Percentiles rank a stretch among this genome's conserved stretches.
Evolutionary conservation across 30 jellyfish, hydroid and myxozoan species (phyloP).

Genomic region (Nemopilema nomurai): DNA sequence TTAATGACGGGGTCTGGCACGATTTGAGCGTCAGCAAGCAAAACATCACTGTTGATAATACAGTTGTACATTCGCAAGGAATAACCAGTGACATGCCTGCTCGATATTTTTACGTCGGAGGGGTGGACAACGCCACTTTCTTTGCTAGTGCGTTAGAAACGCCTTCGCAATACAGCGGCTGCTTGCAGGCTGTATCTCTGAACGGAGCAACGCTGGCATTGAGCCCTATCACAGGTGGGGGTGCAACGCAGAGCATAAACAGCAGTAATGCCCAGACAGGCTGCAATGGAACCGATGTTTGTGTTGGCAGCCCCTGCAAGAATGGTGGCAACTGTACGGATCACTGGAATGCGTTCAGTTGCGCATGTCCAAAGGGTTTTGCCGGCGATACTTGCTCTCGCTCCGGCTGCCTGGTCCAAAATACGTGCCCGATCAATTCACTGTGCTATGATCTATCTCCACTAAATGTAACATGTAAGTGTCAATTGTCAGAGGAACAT

Average conservation of each 20-base stretch:
- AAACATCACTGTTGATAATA: constrained; percentile 22
- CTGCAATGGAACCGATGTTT: constrained; percentile 63
- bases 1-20: constrained; percentile 67
- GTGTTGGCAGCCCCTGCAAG: constrained; percentile 62
- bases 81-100: constrained; percentile 11
- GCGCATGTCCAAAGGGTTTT: constrained; percentile 68
- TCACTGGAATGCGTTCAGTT: constrained; percentile 64
- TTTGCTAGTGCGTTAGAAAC: constrained; percentile 17
- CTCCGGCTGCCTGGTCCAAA: constrained; percentile 51
- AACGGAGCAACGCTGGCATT: constrained; percentile 27
- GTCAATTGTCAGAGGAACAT: background rate
- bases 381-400: constrained; percentile 63
- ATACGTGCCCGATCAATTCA: constrained; percentile 27
- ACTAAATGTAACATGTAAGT: constrained; percentile 67
- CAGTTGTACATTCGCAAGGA: constrained; percentile 2
- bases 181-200: constrained; percentile 61
- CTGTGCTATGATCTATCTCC: constrained; percentile 62
- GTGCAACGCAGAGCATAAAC: constrained; percentile 29
- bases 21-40: constrained; percentile 16
- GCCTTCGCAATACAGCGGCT: constrained; percentile 40
- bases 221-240: constrained; percentile 18
- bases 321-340: constrained; percentile 68
- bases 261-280: constrained; percentile 34
- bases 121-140: constrained; percentile 35
- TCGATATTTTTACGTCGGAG: constrained; percentile 44